Base-by-base conservation (phyloP, 2,797 vertebrate species). In the Podarcis siculus region DNA sequence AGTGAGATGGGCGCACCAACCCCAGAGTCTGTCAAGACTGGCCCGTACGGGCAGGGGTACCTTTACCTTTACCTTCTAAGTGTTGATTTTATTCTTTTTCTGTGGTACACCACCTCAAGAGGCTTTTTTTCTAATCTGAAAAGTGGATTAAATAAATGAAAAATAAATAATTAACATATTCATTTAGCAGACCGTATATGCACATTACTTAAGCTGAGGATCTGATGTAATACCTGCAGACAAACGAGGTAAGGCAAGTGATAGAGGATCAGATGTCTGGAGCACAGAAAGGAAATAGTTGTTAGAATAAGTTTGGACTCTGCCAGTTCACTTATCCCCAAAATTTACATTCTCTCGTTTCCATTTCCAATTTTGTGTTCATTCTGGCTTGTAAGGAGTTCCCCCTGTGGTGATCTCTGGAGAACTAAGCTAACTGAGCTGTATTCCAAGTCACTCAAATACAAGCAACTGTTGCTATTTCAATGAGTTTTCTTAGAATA, bases 181-280 rank as follows among this genome's bases (percentile, higher is more conserved):
- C 78, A 49, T 73, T 71, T 69, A 67, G 8, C 17, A 77, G 61
- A 69, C 80, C 61, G 37, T 67, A 67, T 32, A 55, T 37, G 73
- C 23, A 23, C 80, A 69, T 64, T 67, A 83, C 64, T 69, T 77
- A 83, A 83, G 82, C 42, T 78, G 61, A 87, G 80, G 73, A 83
- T 4, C 61, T 58, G 42, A n/a, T 73, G 10, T n/a, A 64, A 58
- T 87, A 77, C 39, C 73, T 67, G 30, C 58, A 77, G 30, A 10
- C 32, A 45, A 77, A 77, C 6, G n/a, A 87, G 72, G 72, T 67
- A 82, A 77, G 69, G 64, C n/a, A 82, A 76, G 78, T 15, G 30
- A 66, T 9, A 39, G 61, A n/a, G 1, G 13, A 27, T 27, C 13
- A 82, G 27, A 12, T 67, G 39, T 19, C 39, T 82, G 71, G 58